Conservation (phyloP, 2,113 vertebrate genomes). For the Urocynchramus pylzowi region DNA sequence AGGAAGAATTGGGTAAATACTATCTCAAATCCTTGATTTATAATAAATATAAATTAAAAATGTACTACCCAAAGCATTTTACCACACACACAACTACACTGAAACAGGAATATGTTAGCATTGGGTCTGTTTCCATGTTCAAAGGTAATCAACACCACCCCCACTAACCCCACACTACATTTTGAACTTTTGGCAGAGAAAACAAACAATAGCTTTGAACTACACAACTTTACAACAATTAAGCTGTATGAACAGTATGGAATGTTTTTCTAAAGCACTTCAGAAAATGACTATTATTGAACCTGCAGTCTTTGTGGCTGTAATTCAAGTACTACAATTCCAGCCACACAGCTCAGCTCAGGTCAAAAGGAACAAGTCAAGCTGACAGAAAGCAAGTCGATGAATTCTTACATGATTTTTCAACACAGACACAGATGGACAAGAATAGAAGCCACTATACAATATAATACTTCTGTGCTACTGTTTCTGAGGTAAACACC, state of each 20-base stretch:
- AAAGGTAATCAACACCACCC: not conserved
- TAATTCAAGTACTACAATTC: not conserved
- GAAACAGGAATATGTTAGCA: not conserved
- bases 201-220: not conserved
- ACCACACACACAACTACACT: not conserved
- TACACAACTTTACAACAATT: not conserved
- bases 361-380: conserved; percentile 44
- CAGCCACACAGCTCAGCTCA: not conserved
- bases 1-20: not conserved
- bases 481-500: not conserved
- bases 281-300: conserved; percentile 20
- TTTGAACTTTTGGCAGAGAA: not conserved
- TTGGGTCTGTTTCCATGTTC: not conserved
- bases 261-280: not conserved
- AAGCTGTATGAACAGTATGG: not conserved
- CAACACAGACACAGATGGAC: not conserved
- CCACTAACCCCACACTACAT: not conserved
- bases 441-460: not conserved
- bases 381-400: not conserved
- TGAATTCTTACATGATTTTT: conserved; percentile 23
- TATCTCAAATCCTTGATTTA: not conserved
- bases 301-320: not conserved
- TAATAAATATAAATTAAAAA: not conserved
- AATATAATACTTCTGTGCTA: not conserved
- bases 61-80: not conserved